Conservation (phyloP, 2,113 vertebrate species). For the Esox niger region DNA sequence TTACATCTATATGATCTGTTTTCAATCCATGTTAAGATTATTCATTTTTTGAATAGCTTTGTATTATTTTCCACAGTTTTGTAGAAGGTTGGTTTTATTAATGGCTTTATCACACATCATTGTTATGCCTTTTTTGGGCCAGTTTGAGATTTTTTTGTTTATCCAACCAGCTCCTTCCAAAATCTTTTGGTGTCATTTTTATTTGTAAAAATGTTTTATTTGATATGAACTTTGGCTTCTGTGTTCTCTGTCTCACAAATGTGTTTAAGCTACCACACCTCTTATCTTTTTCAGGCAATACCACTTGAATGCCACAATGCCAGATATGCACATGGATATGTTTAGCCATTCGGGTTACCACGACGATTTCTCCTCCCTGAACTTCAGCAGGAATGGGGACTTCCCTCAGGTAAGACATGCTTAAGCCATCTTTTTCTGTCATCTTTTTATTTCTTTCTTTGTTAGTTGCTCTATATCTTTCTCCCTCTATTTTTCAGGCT, state of each 20-base stretch:
- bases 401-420: conserved; percentile 61
- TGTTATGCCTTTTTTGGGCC: no score
- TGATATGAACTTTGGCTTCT: background rate
- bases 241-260: background rate
- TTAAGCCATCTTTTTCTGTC: background rate
- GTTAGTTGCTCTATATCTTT: background rate
- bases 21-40: no score
- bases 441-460: background rate
- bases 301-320: conserved; percentile 59
- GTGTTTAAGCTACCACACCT: background rate
- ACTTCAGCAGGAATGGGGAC: conserved; percentile 61
- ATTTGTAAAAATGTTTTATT: background rate
- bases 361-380: conserved; percentile 40
- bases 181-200: no score
- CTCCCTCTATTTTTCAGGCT: background rate
- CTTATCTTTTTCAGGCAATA: conserved; percentile 63
- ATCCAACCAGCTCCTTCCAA: no score
- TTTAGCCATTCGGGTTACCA: conserved; percentile 52
- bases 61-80: no score
- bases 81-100: no score
- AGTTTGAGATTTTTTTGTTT: no score
- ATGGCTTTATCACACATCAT: no score
- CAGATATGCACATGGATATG: conserved; percentile 70
- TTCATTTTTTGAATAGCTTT: no score
- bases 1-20: no score